These are phyloP conservation scores for Dryococelus australis DNA, from an alignment of 2,888 invertebrate genomes.

Conservation along the genomic window DNA sequence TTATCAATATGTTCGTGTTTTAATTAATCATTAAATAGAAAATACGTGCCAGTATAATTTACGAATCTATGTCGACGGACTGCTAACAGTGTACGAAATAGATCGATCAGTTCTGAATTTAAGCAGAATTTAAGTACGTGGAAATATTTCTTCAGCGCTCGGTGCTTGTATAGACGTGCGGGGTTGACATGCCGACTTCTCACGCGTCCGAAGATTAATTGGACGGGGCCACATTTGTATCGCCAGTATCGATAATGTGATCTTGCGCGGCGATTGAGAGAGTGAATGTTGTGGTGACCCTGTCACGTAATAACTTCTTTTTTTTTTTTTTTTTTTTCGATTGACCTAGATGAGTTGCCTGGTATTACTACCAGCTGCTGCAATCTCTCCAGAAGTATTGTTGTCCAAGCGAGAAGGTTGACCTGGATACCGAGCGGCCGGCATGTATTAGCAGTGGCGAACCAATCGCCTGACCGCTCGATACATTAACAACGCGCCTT, in stretches of 20 bases:
- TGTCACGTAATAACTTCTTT: neutral
- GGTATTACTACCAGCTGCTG: neutral
- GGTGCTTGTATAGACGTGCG: neutral
- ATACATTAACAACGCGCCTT: too few species aligned
- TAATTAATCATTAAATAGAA: too few species aligned
- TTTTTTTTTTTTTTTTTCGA: neutral
- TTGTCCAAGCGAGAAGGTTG: neutral
- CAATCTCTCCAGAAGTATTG: neutral
- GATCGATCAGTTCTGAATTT: too few species aligned
- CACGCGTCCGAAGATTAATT: neutral
- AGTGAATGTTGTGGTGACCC: neutral
- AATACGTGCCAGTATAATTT: too few species aligned
- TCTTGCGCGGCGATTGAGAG: neutral
- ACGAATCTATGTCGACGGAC: too few species aligned
- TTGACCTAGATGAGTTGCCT: neutral
- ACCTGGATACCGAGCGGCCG: neutral
- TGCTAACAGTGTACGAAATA: too few species aligned
- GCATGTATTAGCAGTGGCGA: too few species aligned
- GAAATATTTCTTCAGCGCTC: too few species aligned
- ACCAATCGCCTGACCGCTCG: too few species aligned
- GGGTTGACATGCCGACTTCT: neutral
- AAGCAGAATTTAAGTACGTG: too few species aligned
- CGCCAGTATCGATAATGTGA: neutral
- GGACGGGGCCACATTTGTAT: neutral
- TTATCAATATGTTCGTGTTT: too few species aligned